Conservation (phyloP, 2,113 vertebrate species). For the Haplotaxodon microlepis region DNA sequence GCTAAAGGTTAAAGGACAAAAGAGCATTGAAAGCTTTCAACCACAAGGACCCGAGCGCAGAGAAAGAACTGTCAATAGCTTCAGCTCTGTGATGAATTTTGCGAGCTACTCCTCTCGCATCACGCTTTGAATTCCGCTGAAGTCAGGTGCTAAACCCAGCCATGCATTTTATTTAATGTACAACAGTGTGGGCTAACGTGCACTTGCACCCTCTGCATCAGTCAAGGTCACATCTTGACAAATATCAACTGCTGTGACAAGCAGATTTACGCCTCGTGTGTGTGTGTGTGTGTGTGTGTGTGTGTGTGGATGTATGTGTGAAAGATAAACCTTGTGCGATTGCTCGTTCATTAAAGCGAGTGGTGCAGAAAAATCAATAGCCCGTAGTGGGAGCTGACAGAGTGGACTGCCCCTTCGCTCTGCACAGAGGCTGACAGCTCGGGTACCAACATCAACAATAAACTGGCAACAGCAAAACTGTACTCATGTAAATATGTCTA, state of each 20-base stretch:
- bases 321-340: slow-evolving; percentile 46
- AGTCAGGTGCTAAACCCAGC: slow-evolving; percentile 40
- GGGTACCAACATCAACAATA: slow-evolving; percentile 5
- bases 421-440: slow-evolving; percentile 9
- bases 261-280: slow-evolving; percentile 18
- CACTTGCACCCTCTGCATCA: slow-evolving; percentile 13
- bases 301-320: not conserved
- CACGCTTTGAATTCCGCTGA: slow-evolving; percentile 34
- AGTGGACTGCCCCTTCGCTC: slow-evolving; percentile 19
- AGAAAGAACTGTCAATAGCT: not conserved
- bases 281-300: not conserved
- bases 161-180: slow-evolving; percentile 42
- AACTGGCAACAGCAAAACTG: slow-evolving; percentile 11
- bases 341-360: slow-evolving; percentile 61
- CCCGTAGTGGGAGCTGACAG: slow-evolving; percentile 38
- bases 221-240: slow-evolving; percentile 51
- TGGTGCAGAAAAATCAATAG: slow-evolving; percentile 65
- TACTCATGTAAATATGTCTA: slow-evolving; percentile 1
- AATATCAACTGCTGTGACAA: slow-evolving; percentile 51
- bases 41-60: not conserved
- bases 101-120: not conserved
- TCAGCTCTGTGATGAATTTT: slow-evolving; percentile 6
- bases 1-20: not conserved
- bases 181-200: not conserved
- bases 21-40: not conserved